Base-by-base conservation (phyloP, 2,888 invertebrate genomes). In the Xanthia icteritia region DNA sequence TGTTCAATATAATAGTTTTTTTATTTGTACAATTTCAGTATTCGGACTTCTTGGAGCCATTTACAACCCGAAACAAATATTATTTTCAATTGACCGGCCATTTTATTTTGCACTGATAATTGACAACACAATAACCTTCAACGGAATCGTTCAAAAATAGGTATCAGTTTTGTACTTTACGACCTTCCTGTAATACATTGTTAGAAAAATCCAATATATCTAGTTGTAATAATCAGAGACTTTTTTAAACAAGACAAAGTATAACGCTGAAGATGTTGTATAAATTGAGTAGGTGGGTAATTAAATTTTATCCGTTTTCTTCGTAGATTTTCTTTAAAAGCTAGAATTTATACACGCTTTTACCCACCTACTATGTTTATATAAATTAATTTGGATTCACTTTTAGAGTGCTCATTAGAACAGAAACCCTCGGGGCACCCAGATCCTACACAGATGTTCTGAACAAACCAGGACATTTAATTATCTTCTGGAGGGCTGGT, bases 101-200 rank as follows among this genome's bases (percentile, higher is more conserved):
- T 91, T 91, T 76, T 88, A 88, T 70, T 92, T 82, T 73, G 80
- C 70, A n/a, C 73, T 92, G 8, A 86, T 75, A 71, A 48, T 73
- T 36, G 77, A 80, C 45, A 76, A 77, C 20, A 45, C 27, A 11
- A 17, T 68, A 36, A 45, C 82, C 6, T 87, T 90, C 76, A 88
- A 70, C n/a, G 84, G 86, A 56, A 54, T 81, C 45, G 23, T 60
- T 66, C 2, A 6, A 51, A 27, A 76, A 60, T 72, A 85, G 76
- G 61, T 76, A 78, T n/a, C 15, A 39, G 31, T 27, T 61, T 54
- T 81, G 27, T 0, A 36, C 2, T 74, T 27, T 48, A 27, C 20
- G 11, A 3, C 11, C 20, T 45, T 58, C 20, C 20, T 27, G 17
- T 36, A 31, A 5, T 2, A 45, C 17, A 31, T 45, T 31, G 6